Base-by-base conservation (phyloP, 2,888 invertebrate species). In the Ophonus ardosiacus region DNA sequence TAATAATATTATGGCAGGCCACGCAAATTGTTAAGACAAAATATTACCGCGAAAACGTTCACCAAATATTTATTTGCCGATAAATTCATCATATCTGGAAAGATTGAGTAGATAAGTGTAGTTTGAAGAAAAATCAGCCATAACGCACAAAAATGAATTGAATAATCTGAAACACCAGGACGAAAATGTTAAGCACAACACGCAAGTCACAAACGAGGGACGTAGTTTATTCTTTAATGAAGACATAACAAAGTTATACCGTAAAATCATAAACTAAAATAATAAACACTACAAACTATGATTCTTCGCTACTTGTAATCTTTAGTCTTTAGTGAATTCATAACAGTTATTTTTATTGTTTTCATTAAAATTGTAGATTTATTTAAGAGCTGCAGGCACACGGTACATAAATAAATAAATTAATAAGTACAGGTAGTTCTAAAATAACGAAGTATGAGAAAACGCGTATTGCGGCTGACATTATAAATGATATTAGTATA, bases 1-100 rank as follows among this genome's bases (percentile, higher is more conserved):
- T 38, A 40, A 15, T 2, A 68, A 68, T 38, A 68, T 68, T 4
- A 31, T 68, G n/a, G 7, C 13, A 24, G 31, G 15, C 68, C 68
- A 68, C 68, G 68, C 68, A 31, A 31, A 2, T 15, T 15, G 7
- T 24, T 31, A 68, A 31, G 38, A 13, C 38, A 68, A 68, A 68
- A 38, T 68, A 68, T 68, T 68, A 38, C 68, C 13, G 68, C 38
- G 38, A 15, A 68, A 68, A 68, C 15, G 68, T 38, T 68, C 68
- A 68, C 10, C 68, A 68, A 68, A 68, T 68, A 68, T 68, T 68
- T 68, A 68, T 68, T 68, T 68, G 38, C n/a, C 68, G 24, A 68
- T 68, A 68, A 68, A 68, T 68, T 31, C 38, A 15, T 68, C 38
- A 38, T 68, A 68, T 68, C 68, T 68, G 15, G 38, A 68, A 68